Conservation (phyloP, 2,888 invertebrate genomes). For the Drosophila kambysellisi region DNA sequence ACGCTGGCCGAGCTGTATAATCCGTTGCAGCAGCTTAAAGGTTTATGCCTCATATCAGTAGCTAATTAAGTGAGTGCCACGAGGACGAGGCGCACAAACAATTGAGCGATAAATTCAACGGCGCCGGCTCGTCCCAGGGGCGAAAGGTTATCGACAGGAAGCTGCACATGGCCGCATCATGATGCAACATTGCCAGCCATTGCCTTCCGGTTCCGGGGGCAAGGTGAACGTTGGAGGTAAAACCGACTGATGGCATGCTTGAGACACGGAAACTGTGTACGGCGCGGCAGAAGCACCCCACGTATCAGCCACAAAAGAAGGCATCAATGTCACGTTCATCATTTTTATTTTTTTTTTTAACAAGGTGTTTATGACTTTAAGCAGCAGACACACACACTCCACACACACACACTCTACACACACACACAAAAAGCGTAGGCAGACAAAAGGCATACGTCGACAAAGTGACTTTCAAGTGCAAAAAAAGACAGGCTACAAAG, state of each 20-base stretch:
- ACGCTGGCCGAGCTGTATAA: not conserved
- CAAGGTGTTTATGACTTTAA: slow-evolving; percentile 78
- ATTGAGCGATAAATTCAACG: slow-evolving; percentile 62
- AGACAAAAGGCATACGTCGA: slow-evolving; percentile 71
- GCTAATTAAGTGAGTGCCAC: slow-evolving; percentile 54
- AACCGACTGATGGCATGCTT: slow-evolving; percentile 45
- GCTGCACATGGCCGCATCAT: slow-evolving; percentile 67
- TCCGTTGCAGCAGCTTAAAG: slow-evolving; percentile 2
- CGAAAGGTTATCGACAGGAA: slow-evolving; percentile 73
- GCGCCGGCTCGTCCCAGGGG: slow-evolving; percentile 46
- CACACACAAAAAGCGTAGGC: slow-evolving; percentile 37
- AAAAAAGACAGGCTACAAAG: slow-evolving; percentile 37
- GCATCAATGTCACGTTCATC: slow-evolving; percentile 83
- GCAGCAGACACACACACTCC: slow-evolving; percentile 32
- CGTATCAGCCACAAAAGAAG: slow-evolving; percentile 64
- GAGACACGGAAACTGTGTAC: slow-evolving; percentile 73
- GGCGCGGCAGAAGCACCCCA: slow-evolving; percentile 17
- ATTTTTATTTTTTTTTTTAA: slow-evolving; percentile 55
- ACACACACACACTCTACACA: slow-evolving; percentile 1
- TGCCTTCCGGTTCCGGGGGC: slow-evolving; percentile 48
- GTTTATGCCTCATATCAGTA: slow-evolving; percentile 1
- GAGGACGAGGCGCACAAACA: slow-evolving; percentile 34
- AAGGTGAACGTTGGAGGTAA: not conserved
- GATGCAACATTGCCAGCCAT: slow-evolving; percentile 34
- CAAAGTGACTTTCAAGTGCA: slow-evolving; percentile 64